Evolutionary conservation across 2,797 vertebrate genomes (phyloP).

Genomic region (Nyctalus aviator): DNA sequence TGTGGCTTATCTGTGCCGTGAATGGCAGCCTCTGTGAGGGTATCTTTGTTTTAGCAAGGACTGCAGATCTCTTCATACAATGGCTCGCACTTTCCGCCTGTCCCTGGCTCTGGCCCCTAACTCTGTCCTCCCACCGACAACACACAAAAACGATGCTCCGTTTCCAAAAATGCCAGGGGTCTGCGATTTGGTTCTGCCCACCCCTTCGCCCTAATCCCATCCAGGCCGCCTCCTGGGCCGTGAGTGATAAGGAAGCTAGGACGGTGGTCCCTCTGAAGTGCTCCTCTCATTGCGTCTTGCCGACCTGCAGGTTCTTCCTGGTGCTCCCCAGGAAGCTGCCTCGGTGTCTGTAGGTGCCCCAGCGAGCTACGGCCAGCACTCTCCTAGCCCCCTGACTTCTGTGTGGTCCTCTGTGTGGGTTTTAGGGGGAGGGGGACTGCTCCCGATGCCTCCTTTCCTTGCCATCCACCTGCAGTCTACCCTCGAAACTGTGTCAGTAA

Average conservation of each 20-base stretch:
- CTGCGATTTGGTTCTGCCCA: background rate
- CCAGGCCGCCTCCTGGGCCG: accelerated
- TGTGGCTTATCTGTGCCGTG: background rate
- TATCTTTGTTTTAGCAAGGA: background rate
- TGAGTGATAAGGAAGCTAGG: accelerated
- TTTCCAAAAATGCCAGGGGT: background rate
- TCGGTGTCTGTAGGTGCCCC: background rate
- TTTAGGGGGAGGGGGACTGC: accelerated
- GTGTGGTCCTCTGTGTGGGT: background rate
- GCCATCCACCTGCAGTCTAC: accelerated
- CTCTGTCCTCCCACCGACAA: too few species aligned
- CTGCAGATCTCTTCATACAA: background rate
- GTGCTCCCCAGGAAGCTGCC: accelerated
- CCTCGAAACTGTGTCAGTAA: accelerated
- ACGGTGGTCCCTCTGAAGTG: accelerated
- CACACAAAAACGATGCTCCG: accelerated
- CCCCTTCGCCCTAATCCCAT: background rate
- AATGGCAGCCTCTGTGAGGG: background rate
- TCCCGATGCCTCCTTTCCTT: accelerated
- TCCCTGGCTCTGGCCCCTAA: accelerated
- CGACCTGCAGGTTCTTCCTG: background rate
- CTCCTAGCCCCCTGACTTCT: background rate
- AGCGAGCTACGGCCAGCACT: accelerated
- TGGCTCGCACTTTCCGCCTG: accelerated
- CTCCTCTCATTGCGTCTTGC: too few species aligned